phyloP scores from a whole-genome alignment of 2,113 vertebrate genomes.

The Thymallus thymallus region DNA sequence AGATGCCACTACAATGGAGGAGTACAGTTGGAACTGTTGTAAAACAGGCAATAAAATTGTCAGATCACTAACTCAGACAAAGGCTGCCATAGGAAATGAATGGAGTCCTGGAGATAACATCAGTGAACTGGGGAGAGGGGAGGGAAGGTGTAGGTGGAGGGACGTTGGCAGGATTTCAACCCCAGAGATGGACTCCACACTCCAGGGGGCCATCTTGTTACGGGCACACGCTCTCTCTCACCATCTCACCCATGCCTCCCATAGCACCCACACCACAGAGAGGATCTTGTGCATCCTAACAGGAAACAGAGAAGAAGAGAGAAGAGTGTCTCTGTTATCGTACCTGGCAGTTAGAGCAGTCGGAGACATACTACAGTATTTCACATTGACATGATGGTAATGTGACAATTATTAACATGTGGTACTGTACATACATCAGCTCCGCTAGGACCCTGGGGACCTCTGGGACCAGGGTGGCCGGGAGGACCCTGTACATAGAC shows the following conservation, averaged over 20 bases:
- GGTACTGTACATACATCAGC: conserved; percentile 81
- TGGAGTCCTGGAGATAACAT: background rate
- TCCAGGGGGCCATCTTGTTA: background rate
- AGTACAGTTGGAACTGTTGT: conserved; percentile 43
- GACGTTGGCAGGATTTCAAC: background rate
- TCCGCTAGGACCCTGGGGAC: conserved; percentile 91
- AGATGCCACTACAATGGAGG: conserved; percentile 45
- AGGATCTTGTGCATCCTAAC: conserved; percentile 91
- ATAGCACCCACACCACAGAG: conserved; percentile 86
- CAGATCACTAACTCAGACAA: conserved; percentile 46
- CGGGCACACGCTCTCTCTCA: conserved; percentile 44
- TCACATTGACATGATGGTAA: background rate
- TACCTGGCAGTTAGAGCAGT: too few relatives aligned
- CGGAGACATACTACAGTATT: background rate
- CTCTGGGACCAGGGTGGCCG: conserved; percentile 94
- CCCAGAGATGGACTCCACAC: background rate
- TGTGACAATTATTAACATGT: background rate
- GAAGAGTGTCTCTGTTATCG: background rate
- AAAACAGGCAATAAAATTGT: conserved; percentile 54
- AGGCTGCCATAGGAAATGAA: conserved; percentile 28
- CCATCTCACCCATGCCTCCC: conserved; percentile 94
- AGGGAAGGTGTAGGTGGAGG: background rate
- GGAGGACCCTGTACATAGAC: conserved; percentile 84
- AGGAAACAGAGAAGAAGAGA: conserved; percentile 25
- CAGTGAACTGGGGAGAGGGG: background rate